phyloP scores from a whole-genome alignment of 2,888 invertebrate genomes.

The Camponotus fellah region DNA sequence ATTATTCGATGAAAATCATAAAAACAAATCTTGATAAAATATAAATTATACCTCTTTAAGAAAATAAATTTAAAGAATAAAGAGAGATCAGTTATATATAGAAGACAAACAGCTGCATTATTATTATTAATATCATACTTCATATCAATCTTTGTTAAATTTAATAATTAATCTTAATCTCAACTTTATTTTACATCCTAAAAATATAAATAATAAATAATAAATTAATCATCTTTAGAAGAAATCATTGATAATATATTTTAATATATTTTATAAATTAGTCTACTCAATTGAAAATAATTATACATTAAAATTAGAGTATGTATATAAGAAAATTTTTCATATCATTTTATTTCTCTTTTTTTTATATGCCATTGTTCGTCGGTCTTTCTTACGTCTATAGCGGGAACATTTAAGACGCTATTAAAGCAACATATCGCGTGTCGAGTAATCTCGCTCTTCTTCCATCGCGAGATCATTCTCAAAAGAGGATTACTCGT shows the following conservation, averaged over 20 bases:
- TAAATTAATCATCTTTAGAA: neutral
- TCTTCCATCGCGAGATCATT: constrained; percentile 60
- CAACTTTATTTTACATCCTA: neutral
- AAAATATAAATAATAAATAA: too few relatives aligned
- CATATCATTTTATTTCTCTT: neutral
- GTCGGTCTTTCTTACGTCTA: neutral
- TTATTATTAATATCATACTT: neutral
- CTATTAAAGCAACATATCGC: constrained; percentile 61
- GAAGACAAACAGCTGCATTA: neutral
- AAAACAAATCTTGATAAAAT: neutral
- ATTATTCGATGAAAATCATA: constrained; percentile 21
- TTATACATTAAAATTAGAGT: neutral
- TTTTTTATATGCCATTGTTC: neutral
- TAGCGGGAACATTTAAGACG: constrained; percentile 35
- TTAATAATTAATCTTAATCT: neutral
- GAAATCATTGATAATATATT: neutral
- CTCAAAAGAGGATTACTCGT: constrained; percentile 54
- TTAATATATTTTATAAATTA: neutral
- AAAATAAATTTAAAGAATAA: neutral
- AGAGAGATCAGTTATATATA: neutral
- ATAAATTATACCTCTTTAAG: neutral
- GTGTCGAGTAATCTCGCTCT: constrained; percentile 51
- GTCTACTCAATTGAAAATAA: neutral
- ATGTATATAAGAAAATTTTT: neutral
- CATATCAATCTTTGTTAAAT: neutral